Percentiles rank a stretch among this genome's conserved stretches.
Evolutionary conservation across 2,113 vertebrate species (phyloP).

Genomic region (Sprattus sprattus): DNA sequence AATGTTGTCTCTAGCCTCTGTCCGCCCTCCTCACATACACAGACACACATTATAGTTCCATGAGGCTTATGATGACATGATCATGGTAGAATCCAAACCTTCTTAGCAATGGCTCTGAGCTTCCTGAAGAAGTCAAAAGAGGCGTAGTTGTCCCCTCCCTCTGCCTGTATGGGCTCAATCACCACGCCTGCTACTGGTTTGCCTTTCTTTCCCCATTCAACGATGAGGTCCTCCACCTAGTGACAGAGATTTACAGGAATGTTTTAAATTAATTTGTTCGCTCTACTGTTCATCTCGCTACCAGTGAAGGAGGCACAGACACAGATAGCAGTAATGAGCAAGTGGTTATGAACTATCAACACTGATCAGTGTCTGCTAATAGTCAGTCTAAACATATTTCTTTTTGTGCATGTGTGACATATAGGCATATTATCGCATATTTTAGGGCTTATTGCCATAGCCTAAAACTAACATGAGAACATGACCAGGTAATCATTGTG

Average conservation of each 20-base stretch:
- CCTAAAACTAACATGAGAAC: too few relatives aligned
- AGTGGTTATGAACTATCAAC: not conserved
- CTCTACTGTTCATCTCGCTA: not conserved
- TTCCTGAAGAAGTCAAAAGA: conserved; percentile 88
- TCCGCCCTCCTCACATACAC: not conserved
- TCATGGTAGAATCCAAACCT: conserved; percentile 69
- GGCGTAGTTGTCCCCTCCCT: conserved; percentile 96
- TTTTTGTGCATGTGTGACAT: not conserved
- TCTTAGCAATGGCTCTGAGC: conserved; percentile 83
- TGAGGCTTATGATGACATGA: not conserved
- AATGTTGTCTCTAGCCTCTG: not conserved
- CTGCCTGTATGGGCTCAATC: conserved; percentile 92
- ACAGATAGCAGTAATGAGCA: not conserved
- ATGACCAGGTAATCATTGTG: not conserved
- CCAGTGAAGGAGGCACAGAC: not conserved
- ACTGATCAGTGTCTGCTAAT: not conserved
- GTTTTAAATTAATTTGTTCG: not conserved
- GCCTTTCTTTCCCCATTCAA: conserved; percentile 94
- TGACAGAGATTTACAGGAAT: not conserved
- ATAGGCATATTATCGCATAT: not conserved
- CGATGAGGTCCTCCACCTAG: conserved; percentile 93
- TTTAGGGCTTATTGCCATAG: too few relatives aligned
- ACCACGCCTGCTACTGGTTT: conserved; percentile 90
- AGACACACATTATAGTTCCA: not conserved
- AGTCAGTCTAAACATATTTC: not conserved